Evolutionary conservation across 2,888 invertebrate genomes (phyloP), one percentile per base, ranked within the genome.

Genomic region (Prosopocoilus inquinatus): DNA sequence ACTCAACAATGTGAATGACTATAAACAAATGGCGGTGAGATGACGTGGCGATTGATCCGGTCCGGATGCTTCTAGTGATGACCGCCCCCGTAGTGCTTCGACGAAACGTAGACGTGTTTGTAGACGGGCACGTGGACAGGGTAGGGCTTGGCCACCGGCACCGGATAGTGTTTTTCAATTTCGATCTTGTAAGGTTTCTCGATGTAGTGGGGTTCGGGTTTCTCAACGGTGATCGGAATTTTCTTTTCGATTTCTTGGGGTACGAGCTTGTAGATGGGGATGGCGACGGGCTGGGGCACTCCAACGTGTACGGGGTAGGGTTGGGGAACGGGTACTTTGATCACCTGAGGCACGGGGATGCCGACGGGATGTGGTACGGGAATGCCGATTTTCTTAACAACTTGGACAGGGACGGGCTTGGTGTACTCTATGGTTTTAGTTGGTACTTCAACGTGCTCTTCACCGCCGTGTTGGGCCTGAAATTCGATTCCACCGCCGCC

Each of bases 101-200:
- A 43, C 8, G 53, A 47, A 5, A 47, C 52, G 47, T 87, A 84
- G 64, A 88, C 82, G 75, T 88, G 88, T 72, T 87, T 88, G 79
- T 87, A 88, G 12, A 88, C 85, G 41, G 87, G 87, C 8, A 85
- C 84, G 64, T 88, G 88, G 64, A 89, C 88, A 51, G 88, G 86
- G 76, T 88, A 88, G 4, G 88, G 88, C 70, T 86, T 87, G 65
- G 85, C 84, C 20, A 76, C 68, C 55, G 74, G 67, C 39, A 89
- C 84, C 71, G 85, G 86, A 45, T 89, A 86, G 70, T 84, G 88
- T 78, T 87, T 89, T 62, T 89, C 84, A 28, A 89, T 86, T 73
- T 87, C 86, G 3, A 89, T 87, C 64, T 88, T 87, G 80, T 88
- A 89, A 2, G 88, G 89, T 70, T 84, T 88, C 69, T 88, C 86